These are phyloP conservation scores for Glossophaga mutica DNA, from an alignment of 2,797 vertebrate genomes.

Conservation along the genomic window DNA sequence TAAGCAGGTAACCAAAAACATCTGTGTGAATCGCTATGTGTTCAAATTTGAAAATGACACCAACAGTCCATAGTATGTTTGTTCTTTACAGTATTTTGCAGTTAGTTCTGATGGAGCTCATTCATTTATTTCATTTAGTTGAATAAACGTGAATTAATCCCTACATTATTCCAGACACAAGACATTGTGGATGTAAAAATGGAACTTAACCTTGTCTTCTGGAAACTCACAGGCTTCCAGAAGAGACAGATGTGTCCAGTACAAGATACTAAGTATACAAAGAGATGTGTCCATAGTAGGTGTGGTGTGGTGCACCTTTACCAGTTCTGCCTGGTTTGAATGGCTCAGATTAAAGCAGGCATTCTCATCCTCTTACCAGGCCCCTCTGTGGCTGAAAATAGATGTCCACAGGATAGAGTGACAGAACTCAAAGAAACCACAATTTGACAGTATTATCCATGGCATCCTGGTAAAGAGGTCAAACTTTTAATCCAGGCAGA, in stretches of 20 bases:
- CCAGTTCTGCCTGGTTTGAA: background rate
- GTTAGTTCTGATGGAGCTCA: background rate
- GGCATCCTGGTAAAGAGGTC: background rate
- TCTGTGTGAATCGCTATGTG: background rate
- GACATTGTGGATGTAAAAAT: background rate
- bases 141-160: background rate
- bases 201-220: background rate
- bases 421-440: background rate
- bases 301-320: background rate
- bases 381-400: background rate
- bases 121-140: slow-evolving; percentile 3
- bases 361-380: background rate
- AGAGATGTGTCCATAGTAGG: background rate
- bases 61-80: background rate
- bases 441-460: background rate
- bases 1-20: background rate
- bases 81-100: background rate
- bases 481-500: background rate
- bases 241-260: background rate
- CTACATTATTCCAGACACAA: background rate
- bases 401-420: background rate
- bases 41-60: slow-evolving; percentile 31
- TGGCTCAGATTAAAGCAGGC: background rate
- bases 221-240: background rate
- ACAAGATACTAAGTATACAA: background rate